Conservation (phyloP, 1,140 invertebrate species). For the Calosoma granatense region DNA sequence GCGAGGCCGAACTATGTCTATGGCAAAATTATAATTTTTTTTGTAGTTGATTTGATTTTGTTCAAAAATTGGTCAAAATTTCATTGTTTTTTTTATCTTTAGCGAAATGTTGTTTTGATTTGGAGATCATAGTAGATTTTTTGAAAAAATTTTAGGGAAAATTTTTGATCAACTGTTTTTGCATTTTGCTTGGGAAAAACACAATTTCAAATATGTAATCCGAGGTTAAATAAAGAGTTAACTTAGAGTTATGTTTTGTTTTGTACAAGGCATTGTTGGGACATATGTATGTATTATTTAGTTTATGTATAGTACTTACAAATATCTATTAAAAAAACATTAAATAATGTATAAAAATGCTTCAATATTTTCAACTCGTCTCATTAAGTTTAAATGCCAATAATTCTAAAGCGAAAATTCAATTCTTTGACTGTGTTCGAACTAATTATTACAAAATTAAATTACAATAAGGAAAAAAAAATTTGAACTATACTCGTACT, state of each 20-base stretch:
- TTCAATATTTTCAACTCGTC: too few relatives aligned
- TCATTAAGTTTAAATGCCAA: too few relatives aligned
- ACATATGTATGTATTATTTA: too few relatives aligned
- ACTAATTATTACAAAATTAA: too few relatives aligned
- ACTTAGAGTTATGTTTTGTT: too few relatives aligned
- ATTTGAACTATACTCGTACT: slow-evolving; percentile 25
- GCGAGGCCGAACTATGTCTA: neutral
- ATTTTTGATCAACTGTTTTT: neutral
- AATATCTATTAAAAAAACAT: too few relatives aligned
- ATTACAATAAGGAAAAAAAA: slow-evolving; percentile 14
- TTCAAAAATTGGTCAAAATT: neutral
- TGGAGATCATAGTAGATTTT: neutral
- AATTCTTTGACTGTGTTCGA: slow-evolving; percentile 10
- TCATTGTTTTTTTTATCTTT: neutral
- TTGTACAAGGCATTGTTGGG: too few relatives aligned
- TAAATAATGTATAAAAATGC: too few relatives aligned
- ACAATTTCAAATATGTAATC: slow-evolving; percentile 3
- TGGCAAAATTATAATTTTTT: neutral
- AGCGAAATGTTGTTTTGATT: too few relatives aligned
- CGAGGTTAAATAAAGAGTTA: neutral
- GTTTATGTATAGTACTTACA: too few relatives aligned
- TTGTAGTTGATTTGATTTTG: neutral
- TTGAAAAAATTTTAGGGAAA: neutral
- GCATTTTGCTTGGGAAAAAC: neutral
- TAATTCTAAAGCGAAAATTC: too few relatives aligned